phyloP scores from a whole-genome alignment of 2,888 invertebrate species.

The Cinara cedri region DNA sequence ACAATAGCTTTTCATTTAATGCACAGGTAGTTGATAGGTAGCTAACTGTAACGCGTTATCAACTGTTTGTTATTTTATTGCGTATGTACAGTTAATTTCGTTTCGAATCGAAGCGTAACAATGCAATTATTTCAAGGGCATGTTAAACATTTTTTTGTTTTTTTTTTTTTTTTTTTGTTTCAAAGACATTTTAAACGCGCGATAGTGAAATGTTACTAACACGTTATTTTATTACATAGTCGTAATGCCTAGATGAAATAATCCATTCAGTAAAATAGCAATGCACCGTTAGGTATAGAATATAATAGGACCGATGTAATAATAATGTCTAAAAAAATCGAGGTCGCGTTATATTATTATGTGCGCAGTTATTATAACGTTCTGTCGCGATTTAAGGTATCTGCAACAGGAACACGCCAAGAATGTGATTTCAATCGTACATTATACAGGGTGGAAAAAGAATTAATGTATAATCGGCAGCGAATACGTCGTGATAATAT shows the following conservation, averaged over 20 bases:
- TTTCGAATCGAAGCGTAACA: background rate
- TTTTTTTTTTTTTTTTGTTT: conserved; percentile 5
- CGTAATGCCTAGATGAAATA: background rate
- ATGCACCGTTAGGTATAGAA: background rate
- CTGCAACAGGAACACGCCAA: conserved; percentile 53
- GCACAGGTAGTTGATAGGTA: too few relatives aligned
- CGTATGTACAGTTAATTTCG: background rate
- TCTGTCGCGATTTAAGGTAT: conserved; percentile 9
- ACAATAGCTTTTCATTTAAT: too few relatives aligned
- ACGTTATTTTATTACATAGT: background rate
- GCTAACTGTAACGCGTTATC: too few relatives aligned
- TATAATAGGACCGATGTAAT: background rate
- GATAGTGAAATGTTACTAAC: background rate
- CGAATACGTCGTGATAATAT: too few relatives aligned
- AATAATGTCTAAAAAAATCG: conserved; percentile 1
- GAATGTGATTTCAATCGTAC: conserved; percentile 57
- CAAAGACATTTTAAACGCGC: background rate
- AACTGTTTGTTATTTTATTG: background rate
- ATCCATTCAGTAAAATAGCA: background rate
- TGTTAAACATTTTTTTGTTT: background rate
- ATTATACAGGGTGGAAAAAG: too few relatives aligned
- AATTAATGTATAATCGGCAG: too few relatives aligned
- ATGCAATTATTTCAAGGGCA: background rate
- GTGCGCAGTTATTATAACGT: conserved; percentile 23
- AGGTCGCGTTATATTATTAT: background rate